Base-by-base conservation (phyloP, 2,888 invertebrate genomes). In the Calameuta idolon region DNA sequence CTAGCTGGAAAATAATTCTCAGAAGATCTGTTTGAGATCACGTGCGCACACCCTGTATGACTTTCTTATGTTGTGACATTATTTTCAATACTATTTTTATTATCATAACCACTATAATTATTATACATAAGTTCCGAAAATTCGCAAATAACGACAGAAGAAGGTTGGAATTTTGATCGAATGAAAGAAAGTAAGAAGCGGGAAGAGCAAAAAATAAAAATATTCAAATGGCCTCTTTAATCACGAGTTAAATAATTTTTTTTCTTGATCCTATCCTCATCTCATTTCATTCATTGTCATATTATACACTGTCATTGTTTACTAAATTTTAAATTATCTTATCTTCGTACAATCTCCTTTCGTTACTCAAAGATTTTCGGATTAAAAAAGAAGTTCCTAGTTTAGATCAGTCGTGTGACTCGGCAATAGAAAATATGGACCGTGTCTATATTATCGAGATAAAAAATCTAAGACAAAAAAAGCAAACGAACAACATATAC, bases 361-460 rank as follows among this genome's bases (percentile, higher is more conserved):
- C 55, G 55, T 55, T 55, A 23, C 55, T 55, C 55, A 55, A 55
- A 9, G 5, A 23, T 55, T 55, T 55, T 55, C 23, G 23, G 55
- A 23, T 55, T 55, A 55, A 55, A 55, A 55, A 69, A 84, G 68
- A 84, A 82, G 81, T 81, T 77, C 81, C 77, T 83, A 83, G 81
- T 80, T 81, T 82, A 82, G 80, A 82, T 84, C 84, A 84, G 81
- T 83, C 79, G 78, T 82, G 83, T 81, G 78, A 81, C 80, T 77
- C 77, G 55, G 55, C 55, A 55, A 23, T 55, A 55, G 55, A 55
- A 55, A 23, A 23, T 55, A 55, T 55, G 55, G 55, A 55, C 23
- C 23, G 55, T 55, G 55, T 55, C 23, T 55, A 2, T 55, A 23
- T 23, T 23, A 55, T 55, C 55, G 23, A 55, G 23, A 55, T 55